Conservation (phyloP, 2,888 invertebrate species). For the Elaeidobius kamerunicus region DNA sequence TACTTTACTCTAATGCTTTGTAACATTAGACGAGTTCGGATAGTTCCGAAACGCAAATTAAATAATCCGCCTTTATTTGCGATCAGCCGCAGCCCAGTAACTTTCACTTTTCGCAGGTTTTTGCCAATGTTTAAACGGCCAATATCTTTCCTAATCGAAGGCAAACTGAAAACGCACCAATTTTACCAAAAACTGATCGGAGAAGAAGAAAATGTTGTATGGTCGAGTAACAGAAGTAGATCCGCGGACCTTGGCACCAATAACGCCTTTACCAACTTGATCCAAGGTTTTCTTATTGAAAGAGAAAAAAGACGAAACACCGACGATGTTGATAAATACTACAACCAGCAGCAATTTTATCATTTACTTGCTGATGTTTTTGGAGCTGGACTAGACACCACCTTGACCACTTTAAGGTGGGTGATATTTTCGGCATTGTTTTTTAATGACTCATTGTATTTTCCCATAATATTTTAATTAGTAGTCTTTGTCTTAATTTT, state of each 20-base stretch:
- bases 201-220: conserved; percentile 43
- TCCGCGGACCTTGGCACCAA: conserved; percentile 24
- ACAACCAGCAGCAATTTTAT: conserved; percentile 65
- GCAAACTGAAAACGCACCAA: conserved; percentile 69
- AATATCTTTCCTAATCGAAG: conserved; percentile 64
- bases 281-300: conserved; percentile 65
- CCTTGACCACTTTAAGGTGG: conserved; percentile 67
- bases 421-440: background rate
- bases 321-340: conserved; percentile 51
- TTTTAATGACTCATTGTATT: conserved; percentile 2
- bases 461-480: too few species aligned
- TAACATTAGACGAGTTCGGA: too few species aligned
- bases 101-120: conserved; percentile 54
- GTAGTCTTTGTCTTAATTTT: background rate
- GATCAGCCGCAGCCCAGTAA: too few species aligned
- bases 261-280: conserved; percentile 45
- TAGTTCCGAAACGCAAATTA: too few species aligned
- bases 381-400: conserved; percentile 84
- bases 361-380: conserved; percentile 79
- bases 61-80: too few species aligned
- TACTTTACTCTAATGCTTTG: too few species aligned
- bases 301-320: conserved; percentile 53
- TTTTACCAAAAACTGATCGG: conserved; percentile 67
- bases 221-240: conserved; percentile 24
- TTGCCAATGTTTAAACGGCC: conserved; percentile 61